Base-by-base conservation (phyloP, 1,140 invertebrate genomes). In the Acromyrmex echinatior region DNA sequence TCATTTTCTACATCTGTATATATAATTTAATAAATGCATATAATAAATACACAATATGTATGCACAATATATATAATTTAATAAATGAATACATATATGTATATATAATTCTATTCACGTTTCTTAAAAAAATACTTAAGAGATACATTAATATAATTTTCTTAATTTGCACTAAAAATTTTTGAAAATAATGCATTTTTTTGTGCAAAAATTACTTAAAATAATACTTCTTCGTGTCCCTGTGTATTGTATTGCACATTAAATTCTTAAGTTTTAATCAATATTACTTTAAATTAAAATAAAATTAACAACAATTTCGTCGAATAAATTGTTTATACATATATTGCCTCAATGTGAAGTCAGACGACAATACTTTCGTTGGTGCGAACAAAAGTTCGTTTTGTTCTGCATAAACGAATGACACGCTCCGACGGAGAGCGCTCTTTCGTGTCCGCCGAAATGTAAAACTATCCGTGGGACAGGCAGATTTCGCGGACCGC, bases 401-500 rank as follows among this genome's bases (percentile, higher is more conserved):
- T 74, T 77, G 81, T 62, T 63, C 74, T 60, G 68, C 77, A 70
- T 80, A 87, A 91, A 90, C 78, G 85, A 91, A 68, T 82, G 73
- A 79, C 62, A 88, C 85, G 86, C 74, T 76, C 39, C 71, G 76
- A 62, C 66, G 51, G 68, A 88, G 86, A 76, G 80, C 60, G 79
- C 74, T 71, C 68, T 79, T 79, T 86, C 81, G 74, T 89, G 86
- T 86, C 62, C 63, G 73, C 28, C 86, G 79, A 91, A 85, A 90
- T 86, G 88, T 80, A 79, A 91, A 90, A 90, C 86, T 88, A 79
- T 81, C 65, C 51, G 73, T 49, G 77, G 74, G 76, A 88, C 81
- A 73, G 84, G 77, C 60, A 73, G 84, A 80, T 81, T 90, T 88
- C 65, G 81, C 88, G 86, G 78, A 82, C 88, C 80, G 88, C 90